Conservation (phyloP, 2,113 vertebrate genomes). For the Cyphomyrus discorhynchus region DNA sequence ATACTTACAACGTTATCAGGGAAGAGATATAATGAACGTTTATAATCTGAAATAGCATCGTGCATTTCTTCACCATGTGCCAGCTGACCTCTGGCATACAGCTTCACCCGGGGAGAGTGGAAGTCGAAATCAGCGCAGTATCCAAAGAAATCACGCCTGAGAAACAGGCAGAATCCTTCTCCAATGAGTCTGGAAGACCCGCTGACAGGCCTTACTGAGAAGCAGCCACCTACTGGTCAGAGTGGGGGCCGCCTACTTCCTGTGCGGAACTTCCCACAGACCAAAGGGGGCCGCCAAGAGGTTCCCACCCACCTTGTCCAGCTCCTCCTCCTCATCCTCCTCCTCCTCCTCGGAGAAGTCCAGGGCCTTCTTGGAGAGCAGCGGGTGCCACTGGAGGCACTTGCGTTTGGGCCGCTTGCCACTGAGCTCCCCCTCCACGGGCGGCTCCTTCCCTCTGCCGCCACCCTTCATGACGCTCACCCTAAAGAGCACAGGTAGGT, state of each 20-base stretch:
- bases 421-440: conserved; percentile 76
- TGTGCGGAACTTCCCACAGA: neutral
- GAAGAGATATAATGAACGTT: neutral
- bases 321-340: conserved; percentile 91
- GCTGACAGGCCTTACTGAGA: neutral
- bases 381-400: conserved; percentile 97
- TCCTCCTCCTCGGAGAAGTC: conserved; percentile 97
- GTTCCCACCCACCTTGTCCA: conserved; percentile 71
- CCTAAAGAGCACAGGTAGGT: conserved; percentile 47
- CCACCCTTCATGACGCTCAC: conserved; percentile 93
- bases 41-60: neutral
- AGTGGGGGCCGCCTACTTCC: neutral
- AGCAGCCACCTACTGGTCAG: neutral
- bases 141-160: neutral
- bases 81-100: neutral
- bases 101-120: neutral
- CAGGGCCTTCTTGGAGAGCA: conserved; percentile 89
- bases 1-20: neutral
- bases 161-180: neutral
- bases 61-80: neutral
- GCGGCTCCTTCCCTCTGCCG: conserved; percentile 83
- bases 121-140: neutral
- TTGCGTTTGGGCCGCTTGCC: conserved; percentile 90
- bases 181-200: neutral
- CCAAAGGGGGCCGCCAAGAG: neutral